Conservation (phyloP, 1,140 invertebrate genomes). For the Micrasema minimum region DNA sequence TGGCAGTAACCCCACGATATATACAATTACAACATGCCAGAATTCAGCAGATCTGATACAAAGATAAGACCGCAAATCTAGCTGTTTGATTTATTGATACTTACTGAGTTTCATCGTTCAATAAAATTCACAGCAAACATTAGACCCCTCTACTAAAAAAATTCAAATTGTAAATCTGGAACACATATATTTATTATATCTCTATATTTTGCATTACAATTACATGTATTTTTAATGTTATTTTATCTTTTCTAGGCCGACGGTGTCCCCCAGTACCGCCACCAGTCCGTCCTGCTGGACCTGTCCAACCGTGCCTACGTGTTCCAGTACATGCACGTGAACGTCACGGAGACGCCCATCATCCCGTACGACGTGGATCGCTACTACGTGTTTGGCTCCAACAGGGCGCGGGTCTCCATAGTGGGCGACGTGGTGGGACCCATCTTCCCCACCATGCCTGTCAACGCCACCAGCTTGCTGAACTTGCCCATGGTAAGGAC, state of each 20-base stretch:
- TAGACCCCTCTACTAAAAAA: too few species aligned
- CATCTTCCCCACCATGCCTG: conserved; percentile 91
- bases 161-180: too few species aligned
- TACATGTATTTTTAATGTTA: too few species aligned
- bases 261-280: conserved; percentile 89
- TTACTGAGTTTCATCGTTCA: too few species aligned
- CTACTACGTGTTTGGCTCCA: conserved; percentile 95
- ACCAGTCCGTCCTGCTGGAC: conserved; percentile 92
- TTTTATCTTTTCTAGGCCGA: conserved; percentile 73
- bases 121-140: too few species aligned
- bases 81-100: too few species aligned
- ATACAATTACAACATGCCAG: too few species aligned
- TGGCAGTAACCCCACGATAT: too few species aligned
- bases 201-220: too few species aligned
- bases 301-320: conserved; percentile 91
- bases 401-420: conserved; percentile 85
- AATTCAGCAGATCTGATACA: too few species aligned
- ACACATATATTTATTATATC: too few species aligned
- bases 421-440: conserved; percentile 96
- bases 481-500: conserved; percentile 79
- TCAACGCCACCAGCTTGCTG: conserved; percentile 85
- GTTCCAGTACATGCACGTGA: conserved; percentile 95
- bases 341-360: conserved; percentile 90
- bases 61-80: too few species aligned
- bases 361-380: conserved; percentile 89